Evolutionary conservation across 2,797 vertebrate genomes (phyloP).

Genomic region (Cuniculus paca): DNA sequence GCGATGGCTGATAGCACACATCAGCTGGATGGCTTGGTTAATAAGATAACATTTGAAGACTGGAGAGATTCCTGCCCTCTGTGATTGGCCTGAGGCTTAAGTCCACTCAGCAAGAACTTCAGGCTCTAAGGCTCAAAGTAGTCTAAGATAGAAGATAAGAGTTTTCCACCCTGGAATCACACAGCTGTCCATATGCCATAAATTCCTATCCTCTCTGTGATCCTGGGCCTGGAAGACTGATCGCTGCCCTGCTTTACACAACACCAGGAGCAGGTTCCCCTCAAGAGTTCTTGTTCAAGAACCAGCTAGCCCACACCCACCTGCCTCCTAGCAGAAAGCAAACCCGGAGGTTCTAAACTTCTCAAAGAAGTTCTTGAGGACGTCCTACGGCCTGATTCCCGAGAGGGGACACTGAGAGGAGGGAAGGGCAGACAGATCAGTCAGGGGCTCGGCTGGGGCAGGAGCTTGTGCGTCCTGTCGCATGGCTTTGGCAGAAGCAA

Average conservation of each 20-base stretch:
- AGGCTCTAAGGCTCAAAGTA: background rate
- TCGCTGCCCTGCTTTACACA: background rate
- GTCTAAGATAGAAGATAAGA: background rate
- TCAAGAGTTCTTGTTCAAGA: background rate
- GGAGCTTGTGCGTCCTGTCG: background rate
- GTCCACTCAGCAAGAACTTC: background rate
- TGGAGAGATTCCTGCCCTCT: background rate
- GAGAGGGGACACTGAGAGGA: background rate
- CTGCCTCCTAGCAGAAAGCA: background rate
- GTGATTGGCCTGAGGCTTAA: conserved; percentile 15
- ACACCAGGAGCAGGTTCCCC: background rate
- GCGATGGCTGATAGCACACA: background rate
- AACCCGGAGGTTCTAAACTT: too few relatives aligned
- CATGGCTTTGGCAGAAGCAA: background rate
- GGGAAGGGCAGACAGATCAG: background rate
- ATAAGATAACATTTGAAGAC: background rate
- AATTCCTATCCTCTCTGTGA: background rate
- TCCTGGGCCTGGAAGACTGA: background rate
- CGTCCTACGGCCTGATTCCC: background rate
- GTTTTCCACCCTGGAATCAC: background rate
- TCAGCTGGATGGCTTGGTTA: background rate
- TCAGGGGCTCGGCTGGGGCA: background rate
- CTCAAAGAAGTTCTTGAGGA: too few relatives aligned
- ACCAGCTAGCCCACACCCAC: background rate
- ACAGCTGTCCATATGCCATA: background rate